These are phyloP conservation scores for Zalophus californianus DNA, from an alignment of 2,797 vertebrate genomes.

Conservation along the genomic window DNA sequence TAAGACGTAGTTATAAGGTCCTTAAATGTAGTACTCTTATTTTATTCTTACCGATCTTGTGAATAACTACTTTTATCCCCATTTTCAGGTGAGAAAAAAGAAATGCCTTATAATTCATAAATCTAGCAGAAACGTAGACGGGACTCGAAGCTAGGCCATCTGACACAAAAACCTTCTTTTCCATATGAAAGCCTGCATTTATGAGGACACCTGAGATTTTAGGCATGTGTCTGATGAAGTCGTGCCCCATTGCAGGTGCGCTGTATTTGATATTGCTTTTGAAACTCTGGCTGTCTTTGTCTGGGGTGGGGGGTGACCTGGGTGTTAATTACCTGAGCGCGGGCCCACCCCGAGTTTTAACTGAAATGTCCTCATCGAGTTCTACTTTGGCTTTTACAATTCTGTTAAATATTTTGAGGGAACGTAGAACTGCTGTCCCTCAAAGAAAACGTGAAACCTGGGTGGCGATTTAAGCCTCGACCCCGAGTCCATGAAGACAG, in stretches of 20 bases:
- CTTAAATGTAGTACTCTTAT: background rate
- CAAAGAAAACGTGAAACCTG: background rate
- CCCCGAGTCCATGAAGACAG: background rate
- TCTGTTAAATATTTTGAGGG: background rate
- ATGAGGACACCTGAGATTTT: background rate
- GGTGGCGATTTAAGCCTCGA: background rate
- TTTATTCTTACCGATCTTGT: background rate
- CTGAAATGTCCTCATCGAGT: background rate
- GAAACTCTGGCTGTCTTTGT: background rate
- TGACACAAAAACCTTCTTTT: background rate
- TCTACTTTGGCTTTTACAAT: background rate
- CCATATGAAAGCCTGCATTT: background rate
- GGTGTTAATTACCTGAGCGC: background rate
- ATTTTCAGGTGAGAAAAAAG: background rate
- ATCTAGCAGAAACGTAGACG: background rate
- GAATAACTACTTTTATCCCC: background rate
- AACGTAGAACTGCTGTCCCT: background rate
- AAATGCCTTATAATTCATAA: constrained; percentile 32
- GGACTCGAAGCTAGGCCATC: background rate
- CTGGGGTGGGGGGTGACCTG: background rate
- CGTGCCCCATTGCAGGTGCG: background rate
- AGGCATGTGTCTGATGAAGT: background rate
- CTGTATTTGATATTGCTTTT: background rate
- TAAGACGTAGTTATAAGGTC: background rate
- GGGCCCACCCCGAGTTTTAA: background rate